Base-by-base conservation (phyloP, 2,888 invertebrate species). In the Xanthorhoe spadicearia region DNA sequence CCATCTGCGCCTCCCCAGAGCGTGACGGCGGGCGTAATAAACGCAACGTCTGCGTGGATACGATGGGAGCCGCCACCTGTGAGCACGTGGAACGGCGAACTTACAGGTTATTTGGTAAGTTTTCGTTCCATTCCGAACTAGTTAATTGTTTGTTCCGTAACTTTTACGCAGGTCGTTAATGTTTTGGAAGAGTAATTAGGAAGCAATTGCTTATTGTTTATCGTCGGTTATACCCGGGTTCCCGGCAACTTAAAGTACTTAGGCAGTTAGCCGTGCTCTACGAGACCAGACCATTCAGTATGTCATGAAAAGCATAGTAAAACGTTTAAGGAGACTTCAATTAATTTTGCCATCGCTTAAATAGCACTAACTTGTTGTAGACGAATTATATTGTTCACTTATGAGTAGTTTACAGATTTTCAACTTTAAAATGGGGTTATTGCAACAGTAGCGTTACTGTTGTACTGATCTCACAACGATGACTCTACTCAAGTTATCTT, bases 51-150 rank as follows among this genome's bases (percentile, higher is more conserved):
- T 51, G 96, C 97, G 0, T 95, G 96, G 82, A 95, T 98, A 65
- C 94, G 95, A 66, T 98, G 98, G 98, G 95, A 96, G 69, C 96
- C 97, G 9, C 97, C 97, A 70, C 95, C 96, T 64, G 94, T 95
- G 63, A 94, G 94, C 74, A 95, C 96, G 73, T 95, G 96, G 86
- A 97, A 97, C 84, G 98, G 97, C 53, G 94, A 96, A 80, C 94
- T 99, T 60, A 95, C 96, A 63, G 98, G 98, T 59, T 99, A 98
- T 89, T 96, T 97, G 95, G 97, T 98, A 88, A 94, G 94, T 85
- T 81, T 73, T 67, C 67, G 69, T 75, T 59, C 60, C 71, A 71
- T 77, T 77, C 73, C 70, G 71, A 74, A 76, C 69, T 74, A 73
- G 76, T 77, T 74, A 73, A 73, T 72, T 75, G 72, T 80, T 78